These are phyloP conservation scores for Asbolus verrucosus DNA, from an alignment of 1,140 invertebrate species.

Conservation along the genomic window DNA sequence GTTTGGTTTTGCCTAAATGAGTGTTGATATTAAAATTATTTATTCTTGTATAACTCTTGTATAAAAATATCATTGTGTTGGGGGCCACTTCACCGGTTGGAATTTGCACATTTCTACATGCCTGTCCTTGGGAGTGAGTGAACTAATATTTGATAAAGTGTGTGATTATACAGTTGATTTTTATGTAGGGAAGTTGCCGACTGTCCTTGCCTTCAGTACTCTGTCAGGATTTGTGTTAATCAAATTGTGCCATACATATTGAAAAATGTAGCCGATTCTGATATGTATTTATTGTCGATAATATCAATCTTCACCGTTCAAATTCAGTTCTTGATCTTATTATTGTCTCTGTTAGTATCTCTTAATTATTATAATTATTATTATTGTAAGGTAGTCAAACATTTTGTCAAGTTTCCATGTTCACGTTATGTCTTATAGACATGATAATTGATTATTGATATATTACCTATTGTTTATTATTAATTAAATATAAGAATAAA, in stretches of 20 bases:
- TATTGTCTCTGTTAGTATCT: slow-evolving; percentile 15
- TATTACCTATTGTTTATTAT: slow-evolving; percentile 65
- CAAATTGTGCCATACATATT: slow-evolving; percentile 60
- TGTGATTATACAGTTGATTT: slow-evolving; percentile 58
- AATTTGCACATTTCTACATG: slow-evolving; percentile 52
- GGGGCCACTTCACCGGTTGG: slow-evolving; percentile 48
- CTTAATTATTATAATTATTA: slow-evolving; percentile 3
- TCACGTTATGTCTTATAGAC: slow-evolving; percentile 64
- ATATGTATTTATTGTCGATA: slow-evolving; percentile 18
- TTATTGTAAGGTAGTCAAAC: slow-evolving; percentile 58
- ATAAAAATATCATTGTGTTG: slow-evolving; percentile 57
- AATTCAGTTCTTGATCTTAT: slow-evolving; percentile 39
- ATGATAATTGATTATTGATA: slow-evolving; percentile 63
- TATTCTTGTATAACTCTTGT: slow-evolving; percentile 59
- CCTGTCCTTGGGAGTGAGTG: slow-evolving; percentile 55
- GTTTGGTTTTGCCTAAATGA: slow-evolving; percentile 45
- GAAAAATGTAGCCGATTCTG: slow-evolving; percentile 26
- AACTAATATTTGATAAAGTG: slow-evolving; percentile 63
- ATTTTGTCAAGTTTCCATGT: slow-evolving; percentile 63
- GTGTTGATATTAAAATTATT: slow-evolving; percentile 60
- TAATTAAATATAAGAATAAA: slow-evolving; percentile 66
- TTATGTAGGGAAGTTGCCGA: slow-evolving; percentile 57
- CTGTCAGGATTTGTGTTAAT: slow-evolving; percentile 53
- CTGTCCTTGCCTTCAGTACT: slow-evolving; percentile 59
- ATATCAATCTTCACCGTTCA: slow-evolving; percentile 10